Conservation (phyloP, 1,140 invertebrate species). For the Drosophila grimshawi region DNA sequence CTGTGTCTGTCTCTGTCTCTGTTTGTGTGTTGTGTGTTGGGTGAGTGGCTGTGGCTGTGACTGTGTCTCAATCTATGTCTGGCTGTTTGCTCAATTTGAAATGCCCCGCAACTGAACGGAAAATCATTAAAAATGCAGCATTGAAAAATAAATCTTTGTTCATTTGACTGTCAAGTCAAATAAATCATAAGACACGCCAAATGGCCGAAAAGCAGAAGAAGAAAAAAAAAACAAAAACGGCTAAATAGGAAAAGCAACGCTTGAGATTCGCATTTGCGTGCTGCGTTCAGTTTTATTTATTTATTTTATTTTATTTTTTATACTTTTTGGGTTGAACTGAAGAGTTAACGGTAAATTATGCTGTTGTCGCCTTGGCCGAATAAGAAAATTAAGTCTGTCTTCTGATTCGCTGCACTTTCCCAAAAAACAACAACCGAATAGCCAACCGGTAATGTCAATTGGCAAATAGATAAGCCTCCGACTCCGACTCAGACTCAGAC, state of each 20-base stretch:
- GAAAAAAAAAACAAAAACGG: conserved; percentile 4
- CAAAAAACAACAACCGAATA: conserved; percentile 51
- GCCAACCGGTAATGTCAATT: conserved; percentile 58
- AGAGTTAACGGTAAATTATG: conserved; percentile 77
- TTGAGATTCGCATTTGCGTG: conserved; percentile 57
- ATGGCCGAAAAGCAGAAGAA: conserved; percentile 46
- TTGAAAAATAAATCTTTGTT: conserved; percentile 77
- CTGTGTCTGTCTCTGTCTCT: conserved; percentile 4
- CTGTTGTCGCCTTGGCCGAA: conserved; percentile 56
- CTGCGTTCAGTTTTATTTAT: conserved; percentile 23
- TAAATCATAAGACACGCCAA: conserved; percentile 77
- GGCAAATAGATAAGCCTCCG: conserved; percentile 46
- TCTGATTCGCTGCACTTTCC: conserved; percentile 65
- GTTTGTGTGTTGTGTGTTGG: no score
- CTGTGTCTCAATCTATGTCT: conserved; percentile 39
- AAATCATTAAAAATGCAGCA: conserved; percentile 72
- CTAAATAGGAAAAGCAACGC: conserved; percentile 36
- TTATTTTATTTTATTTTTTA: conserved; percentile 18
- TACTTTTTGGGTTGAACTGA: conserved; percentile 55
- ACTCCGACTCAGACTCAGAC: background rate
- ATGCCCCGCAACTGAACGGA: conserved; percentile 33
- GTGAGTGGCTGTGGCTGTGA: no score
- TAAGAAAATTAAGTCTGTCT: conserved; percentile 34
- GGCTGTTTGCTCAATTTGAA: conserved; percentile 43
- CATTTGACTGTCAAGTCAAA: conserved; percentile 78